Evolutionary conservation across 1,140 invertebrate genomes (phyloP).

Genomic region (Brachionus rotundiformis): DNA sequence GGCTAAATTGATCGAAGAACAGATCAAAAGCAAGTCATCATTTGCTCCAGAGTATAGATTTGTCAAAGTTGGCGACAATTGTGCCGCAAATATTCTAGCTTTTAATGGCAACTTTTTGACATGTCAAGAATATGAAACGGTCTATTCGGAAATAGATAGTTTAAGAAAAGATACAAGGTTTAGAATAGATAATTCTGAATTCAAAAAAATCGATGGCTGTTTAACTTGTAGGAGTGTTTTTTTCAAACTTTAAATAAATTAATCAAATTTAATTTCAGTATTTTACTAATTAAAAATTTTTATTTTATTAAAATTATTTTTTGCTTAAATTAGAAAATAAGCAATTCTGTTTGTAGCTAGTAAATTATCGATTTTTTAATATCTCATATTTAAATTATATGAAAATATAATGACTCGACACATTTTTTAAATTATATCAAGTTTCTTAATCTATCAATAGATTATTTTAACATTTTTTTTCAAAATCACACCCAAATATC

Average conservation of each 20-base stretch:
- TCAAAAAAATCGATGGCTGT: slow-evolving; percentile 43
- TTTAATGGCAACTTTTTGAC: background rate
- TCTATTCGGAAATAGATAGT: background rate
- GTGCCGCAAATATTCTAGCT: slow-evolving; percentile 31
- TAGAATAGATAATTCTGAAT: slow-evolving; percentile 30
- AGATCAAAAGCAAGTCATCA: background rate
- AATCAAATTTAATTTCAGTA: background rate
- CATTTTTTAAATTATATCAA: too few species aligned
- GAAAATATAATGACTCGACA: background rate
- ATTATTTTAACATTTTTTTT: background rate
- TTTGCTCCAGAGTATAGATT: background rate
- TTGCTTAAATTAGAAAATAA: too few species aligned
- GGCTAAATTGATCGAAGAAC: background rate
- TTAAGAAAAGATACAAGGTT: background rate
- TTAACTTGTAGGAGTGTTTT: slow-evolving; percentile 42
- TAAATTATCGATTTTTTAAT: background rate
- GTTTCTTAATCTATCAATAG: background rate
- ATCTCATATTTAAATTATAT: background rate
- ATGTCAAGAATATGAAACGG: background rate
- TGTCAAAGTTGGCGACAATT: slow-evolving; percentile 5
- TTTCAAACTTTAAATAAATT: background rate
- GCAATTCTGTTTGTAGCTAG: background rate
- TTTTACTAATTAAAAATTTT: background rate
- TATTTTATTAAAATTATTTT: too few species aligned
- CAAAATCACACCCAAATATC: background rate